phyloP scores from a whole-genome alignment of 2,797 vertebrate species.

The Xenentodon cancila region DNA sequence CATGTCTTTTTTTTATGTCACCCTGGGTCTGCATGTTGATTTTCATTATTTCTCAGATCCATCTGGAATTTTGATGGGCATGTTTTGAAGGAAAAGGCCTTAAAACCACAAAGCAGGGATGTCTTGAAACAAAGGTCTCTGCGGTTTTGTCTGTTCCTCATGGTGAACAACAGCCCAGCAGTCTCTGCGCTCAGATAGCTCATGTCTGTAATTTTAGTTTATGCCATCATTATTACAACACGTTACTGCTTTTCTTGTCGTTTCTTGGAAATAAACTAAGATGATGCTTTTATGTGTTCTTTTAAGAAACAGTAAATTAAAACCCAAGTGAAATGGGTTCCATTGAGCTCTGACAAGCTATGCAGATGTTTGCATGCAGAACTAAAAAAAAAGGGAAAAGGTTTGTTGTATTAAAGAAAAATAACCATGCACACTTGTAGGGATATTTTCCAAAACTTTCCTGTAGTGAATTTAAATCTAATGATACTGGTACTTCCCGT shows the following conservation, averaged over 20 bases:
- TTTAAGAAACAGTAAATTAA: constrained; percentile 50
- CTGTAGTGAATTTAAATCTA: background rate
- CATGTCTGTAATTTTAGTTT: constrained; percentile 80
- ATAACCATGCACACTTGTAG: too few relatives aligned
- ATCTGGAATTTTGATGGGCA: constrained; percentile 84
- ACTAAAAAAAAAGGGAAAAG: background rate
- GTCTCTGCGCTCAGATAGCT: constrained; percentile 65
- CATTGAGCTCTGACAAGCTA: constrained; percentile 1
- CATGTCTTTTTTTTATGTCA: constrained; percentile 72
- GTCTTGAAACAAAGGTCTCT: constrained; percentile 82
- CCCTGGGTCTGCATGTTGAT: constrained; percentile 77
- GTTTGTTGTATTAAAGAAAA: background rate
- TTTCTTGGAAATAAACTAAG: constrained; percentile 59
- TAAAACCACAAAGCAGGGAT: constrained; percentile 77
- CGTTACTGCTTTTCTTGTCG: constrained; percentile 59
- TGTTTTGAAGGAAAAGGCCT: constrained; percentile 81
- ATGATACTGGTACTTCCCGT: too few relatives aligned
- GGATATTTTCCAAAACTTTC: too few relatives aligned
- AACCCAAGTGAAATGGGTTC: constrained; percentile 11
- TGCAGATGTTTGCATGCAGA: too few relatives aligned
- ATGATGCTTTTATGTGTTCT: constrained; percentile 43
- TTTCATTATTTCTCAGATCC: constrained; percentile 81
- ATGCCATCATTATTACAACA: constrained; percentile 77
- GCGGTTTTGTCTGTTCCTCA: constrained; percentile 79
- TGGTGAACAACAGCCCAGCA: constrained; percentile 75